Evolutionary conservation across 2,113 vertebrate genomes (phyloP).

Genomic region (Macaca fascicularis): T2T-MFA8v1.1 NC_088376.1:12419001-12419500

Average conservation of each 20-base stretch:
- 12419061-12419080: conserved; percentile 68
- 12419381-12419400: background rate
- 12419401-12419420: background rate
- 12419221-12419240: conserved; percentile 1
- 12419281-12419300: background rate
- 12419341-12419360: background rate
- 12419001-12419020: conserved; percentile 27
- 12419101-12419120: conserved; percentile 8
- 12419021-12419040: conserved; percentile 50
- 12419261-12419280: background rate
- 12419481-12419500: background rate
- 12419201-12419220: conserved; percentile 1
- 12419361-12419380: background rate
- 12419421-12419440: background rate
- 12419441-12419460: background rate
- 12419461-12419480: background rate
- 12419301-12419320: background rate
- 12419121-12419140: conserved; percentile 22
- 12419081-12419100: conserved; percentile 53
- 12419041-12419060: conserved; percentile 48
- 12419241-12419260: background rate
- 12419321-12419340: background rate
- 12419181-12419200: background rate
- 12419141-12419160: conserved; percentile 23
- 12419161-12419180: conserved; percentile 45